Percentiles rank a stretch among this genome's conserved stretches.
phyloP scores from a whole-genome alignment of 2,797 vertebrate species.

The Decapterus maruadsi region DNA sequence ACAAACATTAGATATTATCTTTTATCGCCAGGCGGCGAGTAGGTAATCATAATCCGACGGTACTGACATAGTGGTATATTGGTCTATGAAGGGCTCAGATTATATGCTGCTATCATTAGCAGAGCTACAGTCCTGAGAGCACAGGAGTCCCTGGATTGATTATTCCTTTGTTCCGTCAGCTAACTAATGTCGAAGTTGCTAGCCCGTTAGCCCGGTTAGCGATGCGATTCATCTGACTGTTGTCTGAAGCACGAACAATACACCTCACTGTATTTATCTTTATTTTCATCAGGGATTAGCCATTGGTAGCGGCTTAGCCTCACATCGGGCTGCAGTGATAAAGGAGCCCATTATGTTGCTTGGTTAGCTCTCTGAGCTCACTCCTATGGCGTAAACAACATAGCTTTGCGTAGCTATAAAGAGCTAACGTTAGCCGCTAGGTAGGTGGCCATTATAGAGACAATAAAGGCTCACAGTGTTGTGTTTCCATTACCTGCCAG shows the following conservation, averaged over 20 bases:
- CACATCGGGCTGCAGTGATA: constrained; percentile 22
- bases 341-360: constrained; percentile 40
- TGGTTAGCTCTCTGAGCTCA: constrained; percentile 48
- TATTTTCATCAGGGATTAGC: background rate
- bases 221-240: constrained; percentile 6
- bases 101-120: background rate
- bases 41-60: background rate
- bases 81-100: background rate
- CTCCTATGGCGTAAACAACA: constrained; percentile 77
- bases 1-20: constrained; percentile 12
- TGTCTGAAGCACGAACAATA: background rate
- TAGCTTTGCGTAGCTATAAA: constrained; percentile 63
- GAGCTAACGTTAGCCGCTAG: constrained; percentile 65
- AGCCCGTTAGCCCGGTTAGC: constrained; percentile 60
- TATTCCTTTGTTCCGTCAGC: constrained; percentile 86
- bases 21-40: background rate
- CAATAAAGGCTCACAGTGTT: background rate
- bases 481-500: constrained; percentile 81
- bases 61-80: background rate
- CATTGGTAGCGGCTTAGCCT: constrained; percentile 5
- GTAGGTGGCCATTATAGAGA: constrained; percentile 28
- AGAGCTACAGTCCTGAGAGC: constrained; percentile 44
- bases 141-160: constrained; percentile 67
- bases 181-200: constrained; percentile 76
- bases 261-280: background rate